These are phyloP conservation scores for Drosophila jambulina DNA, from an alignment of 1,140 invertebrate genomes.

Conservation along the genomic window DNA sequence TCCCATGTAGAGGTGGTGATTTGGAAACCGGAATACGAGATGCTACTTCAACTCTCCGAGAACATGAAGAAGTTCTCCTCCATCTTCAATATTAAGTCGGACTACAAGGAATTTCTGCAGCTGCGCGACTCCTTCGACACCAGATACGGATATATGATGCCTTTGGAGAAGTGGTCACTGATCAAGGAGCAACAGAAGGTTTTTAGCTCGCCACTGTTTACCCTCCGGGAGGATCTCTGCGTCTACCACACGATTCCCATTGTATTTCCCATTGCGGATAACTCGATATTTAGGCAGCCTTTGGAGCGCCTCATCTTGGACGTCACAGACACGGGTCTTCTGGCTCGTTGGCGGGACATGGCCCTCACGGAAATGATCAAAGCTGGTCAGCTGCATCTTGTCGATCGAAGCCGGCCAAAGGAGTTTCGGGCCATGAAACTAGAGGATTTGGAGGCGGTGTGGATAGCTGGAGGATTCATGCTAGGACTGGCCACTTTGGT, in stretches of 20 bases:
- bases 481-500: slow-evolving; percentile 24
- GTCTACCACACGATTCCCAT: slow-evolving; percentile 57
- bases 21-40: slow-evolving; percentile 61
- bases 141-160: slow-evolving; percentile 66
- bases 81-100: slow-evolving; percentile 50
- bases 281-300: slow-evolving; percentile 53
- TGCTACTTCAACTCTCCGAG: slow-evolving; percentile 3
- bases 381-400: slow-evolving; percentile 50
- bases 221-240: slow-evolving; percentile 53
- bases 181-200: slow-evolving; percentile 63
- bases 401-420: slow-evolving; percentile 48
- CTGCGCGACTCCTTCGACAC: slow-evolving; percentile 66
- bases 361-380: slow-evolving; percentile 65
- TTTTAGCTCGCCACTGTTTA: slow-evolving; percentile 66
- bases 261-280: slow-evolving; percentile 57
- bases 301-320: slow-evolving; percentile 60
- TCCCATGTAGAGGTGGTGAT: slow-evolving; percentile 49
- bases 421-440: slow-evolving; percentile 63
- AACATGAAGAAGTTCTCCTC: slow-evolving; percentile 41
- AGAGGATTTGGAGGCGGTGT: slow-evolving; percentile 57
- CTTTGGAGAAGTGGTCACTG: slow-evolving; percentile 63
- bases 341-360: slow-evolving; percentile 50
- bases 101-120: slow-evolving; percentile 49
- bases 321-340: slow-evolving; percentile 52
- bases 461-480: slow-evolving; percentile 32